Base-by-base conservation (phyloP, 2,888 invertebrate genomes). In the Sturmia bella region DNA sequence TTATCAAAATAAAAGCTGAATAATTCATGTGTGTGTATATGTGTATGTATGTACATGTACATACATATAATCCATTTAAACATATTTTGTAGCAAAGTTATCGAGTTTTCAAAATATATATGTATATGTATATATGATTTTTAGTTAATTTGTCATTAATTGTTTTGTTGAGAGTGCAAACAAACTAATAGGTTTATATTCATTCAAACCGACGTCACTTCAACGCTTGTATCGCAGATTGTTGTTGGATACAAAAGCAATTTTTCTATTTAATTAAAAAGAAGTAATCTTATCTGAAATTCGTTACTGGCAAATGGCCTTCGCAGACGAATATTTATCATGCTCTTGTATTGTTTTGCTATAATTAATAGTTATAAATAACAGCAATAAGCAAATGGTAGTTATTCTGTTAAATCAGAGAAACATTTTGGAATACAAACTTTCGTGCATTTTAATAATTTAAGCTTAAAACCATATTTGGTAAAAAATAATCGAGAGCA, bases 251-350 rank as follows among this genome's bases (percentile, higher is more conserved):
- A 50, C 5, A 52, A 52, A 15, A 56, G n/a, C 9, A 56, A 27
- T 57, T 48, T 48, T 54, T 57, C 19, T 19, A 11, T 13, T 56
- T 15, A 45, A 45, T 19, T 45, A 48, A n/a, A 69, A 45, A 37
- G n/a, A 15, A 41, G 17, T n/a, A 48, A 69, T 76, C 69, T 61
- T 69, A 76, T 76, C 54, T 68, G 6, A 43, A 32, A 37, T 56
- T 45, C 21, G 3, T 17, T 61, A 54, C 54, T 45, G 21, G 37
- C 43, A 43, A 68, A 52, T 68, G 52, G 32, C 41, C 43, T 68
- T 68, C 59, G 68, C 4, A 7, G 17, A 13, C 39, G 39, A 57
- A 9, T 15, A 15, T 11, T 27, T 27, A 27, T 27, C 27, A 37
- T 0, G 37, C 1, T 32, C 32, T 5, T 32, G 21, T 37, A 37